phyloP scores from a whole-genome alignment of 2,797 vertebrate genomes.

The Bryconaethiops microstoma region DNA sequence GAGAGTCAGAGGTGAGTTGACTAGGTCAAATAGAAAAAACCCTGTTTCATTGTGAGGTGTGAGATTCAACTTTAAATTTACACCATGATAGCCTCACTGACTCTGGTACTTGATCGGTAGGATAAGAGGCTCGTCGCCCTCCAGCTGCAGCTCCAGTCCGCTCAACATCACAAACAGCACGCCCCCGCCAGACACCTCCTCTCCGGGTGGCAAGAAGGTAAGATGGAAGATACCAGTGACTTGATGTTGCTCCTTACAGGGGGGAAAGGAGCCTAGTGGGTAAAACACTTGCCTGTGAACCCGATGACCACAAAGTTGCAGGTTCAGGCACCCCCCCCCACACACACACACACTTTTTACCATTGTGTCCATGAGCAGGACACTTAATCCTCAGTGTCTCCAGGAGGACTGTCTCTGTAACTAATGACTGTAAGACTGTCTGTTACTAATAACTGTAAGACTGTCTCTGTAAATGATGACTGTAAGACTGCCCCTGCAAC shows the following conservation, averaged over 20 bases:
- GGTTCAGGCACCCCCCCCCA: no score
- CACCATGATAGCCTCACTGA: neutral
- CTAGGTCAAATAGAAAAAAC: neutral
- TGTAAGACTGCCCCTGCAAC: no score
- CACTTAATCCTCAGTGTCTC: no score
- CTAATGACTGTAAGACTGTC: no score
- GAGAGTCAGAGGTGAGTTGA: conserved; percentile 91
- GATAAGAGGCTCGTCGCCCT: conserved; percentile 94
- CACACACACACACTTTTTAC: no score
- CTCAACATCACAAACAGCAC: conserved; percentile 92
- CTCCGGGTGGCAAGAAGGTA: conserved; percentile 93
- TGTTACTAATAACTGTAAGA: no score
- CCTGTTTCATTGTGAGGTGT: neutral
- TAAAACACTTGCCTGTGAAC: no score
- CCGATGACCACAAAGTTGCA: no score
- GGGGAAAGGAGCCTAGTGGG: no score
- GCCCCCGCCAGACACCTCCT: conserved; percentile 91
- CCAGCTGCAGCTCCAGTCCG: conserved; percentile 95
- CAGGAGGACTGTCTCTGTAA: no score
- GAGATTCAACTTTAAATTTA: neutral
- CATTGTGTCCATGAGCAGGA: no score
- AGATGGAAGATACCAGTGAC: neutral
- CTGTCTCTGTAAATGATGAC: no score
- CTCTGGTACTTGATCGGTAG: conserved; percentile 64
- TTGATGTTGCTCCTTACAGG: neutral